Evolutionary conservation across 2,113 vertebrate species (phyloP).

Genomic region (Plestiodon gilberti): DNA sequence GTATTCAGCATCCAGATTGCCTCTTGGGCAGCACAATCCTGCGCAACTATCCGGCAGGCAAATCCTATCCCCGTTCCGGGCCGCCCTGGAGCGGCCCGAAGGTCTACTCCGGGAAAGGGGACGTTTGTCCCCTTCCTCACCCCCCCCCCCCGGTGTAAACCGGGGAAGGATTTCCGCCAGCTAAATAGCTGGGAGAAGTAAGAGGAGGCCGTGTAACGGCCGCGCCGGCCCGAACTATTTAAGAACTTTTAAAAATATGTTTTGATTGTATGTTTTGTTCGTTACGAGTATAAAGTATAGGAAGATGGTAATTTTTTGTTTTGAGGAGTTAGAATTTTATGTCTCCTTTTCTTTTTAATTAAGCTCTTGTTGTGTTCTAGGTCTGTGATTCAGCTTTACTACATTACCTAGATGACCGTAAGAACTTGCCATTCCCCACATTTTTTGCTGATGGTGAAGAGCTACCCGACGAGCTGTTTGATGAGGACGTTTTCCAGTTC

Average conservation of each 20-base stretch:
- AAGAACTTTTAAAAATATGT: neutral
- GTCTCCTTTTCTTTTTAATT: conserved; percentile 24
- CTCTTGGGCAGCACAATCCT: too few relatives aligned
- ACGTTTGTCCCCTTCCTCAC: too few relatives aligned
- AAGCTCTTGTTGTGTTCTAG: conserved; percentile 68
- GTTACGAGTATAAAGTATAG: neutral
- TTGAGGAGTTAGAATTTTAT: neutral
- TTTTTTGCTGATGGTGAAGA: conserved; percentile 89
- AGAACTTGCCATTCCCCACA: conserved; percentile 89
- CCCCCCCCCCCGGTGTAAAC: too few relatives aligned
- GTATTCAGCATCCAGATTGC: too few relatives aligned
- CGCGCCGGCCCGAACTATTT: too few relatives aligned
- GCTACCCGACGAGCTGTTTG: conserved; percentile 90
- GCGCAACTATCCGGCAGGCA: too few relatives aligned
- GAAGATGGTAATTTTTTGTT: neutral
- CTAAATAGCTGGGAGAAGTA: too few relatives aligned
- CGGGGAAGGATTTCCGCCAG: too few relatives aligned
- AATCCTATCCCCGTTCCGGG: too few relatives aligned
- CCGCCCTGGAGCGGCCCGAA: too few relatives aligned
- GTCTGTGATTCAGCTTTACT: conserved; percentile 84
- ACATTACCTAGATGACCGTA: conserved; percentile 67
- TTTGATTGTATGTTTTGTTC: neutral
- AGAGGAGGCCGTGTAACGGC: too few relatives aligned
- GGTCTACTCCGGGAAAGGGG: too few relatives aligned
- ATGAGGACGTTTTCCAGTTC: conserved; percentile 85